A percentile compares a stretch with the other conserved stretches of the same genome.
Evolutionary conservation across 1,140 invertebrate genomes (phyloP).

Genomic region (Drosophila pruinosa): DNA sequence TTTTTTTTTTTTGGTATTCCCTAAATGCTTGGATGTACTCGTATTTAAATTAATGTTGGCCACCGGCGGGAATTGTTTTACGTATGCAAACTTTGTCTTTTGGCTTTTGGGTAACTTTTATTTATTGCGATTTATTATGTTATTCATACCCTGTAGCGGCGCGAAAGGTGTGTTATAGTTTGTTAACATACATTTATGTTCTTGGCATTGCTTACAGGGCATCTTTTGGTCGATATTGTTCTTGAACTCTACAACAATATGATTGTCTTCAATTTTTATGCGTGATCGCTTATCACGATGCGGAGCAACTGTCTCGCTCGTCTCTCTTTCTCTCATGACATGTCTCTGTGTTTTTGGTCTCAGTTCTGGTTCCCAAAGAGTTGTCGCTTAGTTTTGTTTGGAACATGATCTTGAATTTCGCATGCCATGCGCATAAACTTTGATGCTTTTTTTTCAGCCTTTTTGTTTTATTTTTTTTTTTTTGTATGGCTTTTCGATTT

Average conservation of each 20-base stretch:
- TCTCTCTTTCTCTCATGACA: background rate
- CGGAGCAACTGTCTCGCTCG: background rate
- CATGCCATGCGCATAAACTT: slow-evolving; percentile 34
- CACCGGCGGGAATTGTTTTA: background rate
- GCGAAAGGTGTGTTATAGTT: background rate
- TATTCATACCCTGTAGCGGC: background rate
- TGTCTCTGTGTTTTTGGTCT: background rate
- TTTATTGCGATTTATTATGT: background rate
- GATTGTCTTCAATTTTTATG: slow-evolving; percentile 12
- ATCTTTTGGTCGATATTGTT: background rate
- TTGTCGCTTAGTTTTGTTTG: slow-evolving; percentile 15
- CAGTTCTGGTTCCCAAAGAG: slow-evolving; percentile 19
- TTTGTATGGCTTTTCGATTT: slow-evolving; percentile 31
- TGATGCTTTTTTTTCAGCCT: slow-evolving; percentile 9
- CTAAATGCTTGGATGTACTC: background rate
- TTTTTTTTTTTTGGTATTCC: background rate
- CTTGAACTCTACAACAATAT: background rate
- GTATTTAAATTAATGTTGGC: background rate
- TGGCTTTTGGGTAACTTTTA: background rate
- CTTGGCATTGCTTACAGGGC: too few species aligned
- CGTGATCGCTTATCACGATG: slow-evolving; percentile 41
- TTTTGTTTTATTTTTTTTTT: background rate
- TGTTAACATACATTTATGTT: background rate
- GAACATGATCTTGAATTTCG: slow-evolving; percentile 46
- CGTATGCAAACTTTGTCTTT: slow-evolving; percentile 22